Percentiles rank a stretch among this genome's conserved stretches.
Evolutionary conservation across 2,113 vertebrate species (phyloP).

Genomic region (Poecilia latipinna): DNA sequence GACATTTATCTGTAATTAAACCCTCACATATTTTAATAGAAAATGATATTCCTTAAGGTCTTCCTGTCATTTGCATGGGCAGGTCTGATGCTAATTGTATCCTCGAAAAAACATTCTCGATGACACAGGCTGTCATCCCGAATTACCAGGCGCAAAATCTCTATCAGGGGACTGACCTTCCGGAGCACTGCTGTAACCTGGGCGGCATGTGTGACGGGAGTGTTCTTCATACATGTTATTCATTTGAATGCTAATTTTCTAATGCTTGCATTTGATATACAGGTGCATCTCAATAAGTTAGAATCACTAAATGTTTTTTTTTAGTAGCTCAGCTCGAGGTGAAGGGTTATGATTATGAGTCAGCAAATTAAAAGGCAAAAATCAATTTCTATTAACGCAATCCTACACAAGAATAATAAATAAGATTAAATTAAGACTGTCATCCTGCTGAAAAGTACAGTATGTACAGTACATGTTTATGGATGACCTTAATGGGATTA

Average conservation of each 20-base stretch:
- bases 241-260: conserved; percentile 2
- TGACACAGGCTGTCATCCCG: conserved; percentile 76
- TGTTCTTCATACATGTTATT: conserved; percentile 17
- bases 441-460: background rate
- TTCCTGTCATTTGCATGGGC: conserved; percentile 80
- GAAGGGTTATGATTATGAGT: background rate
- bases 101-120: conserved; percentile 69
- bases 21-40: conserved; percentile 80
- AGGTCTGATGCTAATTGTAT: conserved; percentile 79
- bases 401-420: background rate
- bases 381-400: too few relatives aligned
- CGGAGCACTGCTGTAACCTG: conserved; percentile 47
- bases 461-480: background rate
- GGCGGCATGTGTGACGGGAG: conserved; percentile 30
- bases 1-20: conserved; percentile 83
- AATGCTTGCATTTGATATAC: background rate
- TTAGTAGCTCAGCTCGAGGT: background rate
- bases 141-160: conserved; percentile 73
- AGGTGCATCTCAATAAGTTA: background rate
- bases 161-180: conserved; percentile 76
- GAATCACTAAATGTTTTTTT: background rate
- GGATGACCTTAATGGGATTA: background rate
- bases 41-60: conserved; percentile 83
- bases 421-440: background rate
- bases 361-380: too few relatives aligned